Base-by-base conservation (phyloP, 2,888 invertebrate genomes). In the Cremastinae sp. region DNA sequence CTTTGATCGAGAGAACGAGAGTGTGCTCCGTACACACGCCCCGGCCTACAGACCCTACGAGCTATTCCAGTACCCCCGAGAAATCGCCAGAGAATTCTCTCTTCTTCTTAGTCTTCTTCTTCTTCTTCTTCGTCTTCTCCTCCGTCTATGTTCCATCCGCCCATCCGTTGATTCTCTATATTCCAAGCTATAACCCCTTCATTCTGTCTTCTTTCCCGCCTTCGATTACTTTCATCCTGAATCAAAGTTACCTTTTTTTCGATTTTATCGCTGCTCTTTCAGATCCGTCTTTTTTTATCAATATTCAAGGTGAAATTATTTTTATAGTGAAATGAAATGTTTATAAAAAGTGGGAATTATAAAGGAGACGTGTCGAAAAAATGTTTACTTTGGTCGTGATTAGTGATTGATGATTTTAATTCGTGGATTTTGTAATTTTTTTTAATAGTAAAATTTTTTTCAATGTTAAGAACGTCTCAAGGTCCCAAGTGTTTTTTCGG, bases 1-100 rank as follows among this genome's bases (percentile, higher is more conserved):
- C 76, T 78, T 76, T 78, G 70, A 78, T 78, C 78, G 78, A 77
- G 70, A 73, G 47, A 70, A 28, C 28, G 28, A 69, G 65, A 74
- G 77, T 70, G 77, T 74, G 77, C 73, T 47, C 53, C 45, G 12
- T 43, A 62, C 41, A 59, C 53, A 9, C 43, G 7, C 8, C 51
- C 55, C 69, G 69, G 59, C 59, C 64, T 65, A 61, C 58, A 65
- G 58, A 61, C 14, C 73, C 16, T 43, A 51, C 53, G 47, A 22
- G 22, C 58, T 64, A 28, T 28, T 41, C 37, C 43, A 41, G 16
- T 56, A 12, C 28, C 49, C 37, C 49, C 35, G 49, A 58, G 37
- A 68, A 68, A 58, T 22, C 65, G 55, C 12, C 16, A 56, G 66
- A 55, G 28, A 66, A 37, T 35, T 53, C 14, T 45, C 51, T 71